These are phyloP conservation scores for Argyrosomus regius DNA, from an alignment of 2,797 vertebrate species.

Conservation along the genomic window DNA sequence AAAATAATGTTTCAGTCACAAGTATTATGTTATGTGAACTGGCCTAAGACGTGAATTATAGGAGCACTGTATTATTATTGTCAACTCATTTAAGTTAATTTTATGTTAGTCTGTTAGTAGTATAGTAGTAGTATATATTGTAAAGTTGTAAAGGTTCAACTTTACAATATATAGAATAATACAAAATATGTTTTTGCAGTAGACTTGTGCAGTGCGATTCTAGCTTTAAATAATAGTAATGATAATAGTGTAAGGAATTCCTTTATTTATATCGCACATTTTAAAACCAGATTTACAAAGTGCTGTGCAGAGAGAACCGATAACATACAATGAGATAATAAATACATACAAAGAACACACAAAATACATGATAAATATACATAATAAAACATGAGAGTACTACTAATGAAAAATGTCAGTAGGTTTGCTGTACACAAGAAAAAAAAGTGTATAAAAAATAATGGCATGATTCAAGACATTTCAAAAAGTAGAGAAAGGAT, in stretches of 20 bases:
- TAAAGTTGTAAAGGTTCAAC: too few species aligned
- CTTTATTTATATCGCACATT: conserved; percentile 60
- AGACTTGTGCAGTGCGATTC: background rate
- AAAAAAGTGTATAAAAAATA: conserved; percentile 12
- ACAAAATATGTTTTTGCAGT: background rate
- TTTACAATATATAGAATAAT: conserved; percentile 7
- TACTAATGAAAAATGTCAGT: conserved; percentile 11
- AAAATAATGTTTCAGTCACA: background rate
- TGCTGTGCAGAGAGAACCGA: conserved; percentile 42
- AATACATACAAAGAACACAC: conserved; percentile 37
- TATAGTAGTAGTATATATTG: too few species aligned
- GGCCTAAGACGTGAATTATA: background rate
- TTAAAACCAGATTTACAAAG: conserved; percentile 61
- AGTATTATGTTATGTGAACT: background rate
- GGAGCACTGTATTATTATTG: background rate
- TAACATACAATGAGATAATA: conserved; percentile 28
- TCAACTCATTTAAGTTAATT: background rate
- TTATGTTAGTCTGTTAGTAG: too few species aligned
- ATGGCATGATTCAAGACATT: conserved; percentile 9
- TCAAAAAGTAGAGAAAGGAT: conserved; percentile 10
- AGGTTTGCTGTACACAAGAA: conserved; percentile 16
- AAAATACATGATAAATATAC: conserved; percentile 39
- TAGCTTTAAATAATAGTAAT: conserved; percentile 12
- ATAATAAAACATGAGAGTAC: conserved; percentile 3
- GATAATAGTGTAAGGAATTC: conserved; percentile 3